Conservation (phyloP, 2,888 invertebrate species). For the Cantharis flavilabris region DNA sequence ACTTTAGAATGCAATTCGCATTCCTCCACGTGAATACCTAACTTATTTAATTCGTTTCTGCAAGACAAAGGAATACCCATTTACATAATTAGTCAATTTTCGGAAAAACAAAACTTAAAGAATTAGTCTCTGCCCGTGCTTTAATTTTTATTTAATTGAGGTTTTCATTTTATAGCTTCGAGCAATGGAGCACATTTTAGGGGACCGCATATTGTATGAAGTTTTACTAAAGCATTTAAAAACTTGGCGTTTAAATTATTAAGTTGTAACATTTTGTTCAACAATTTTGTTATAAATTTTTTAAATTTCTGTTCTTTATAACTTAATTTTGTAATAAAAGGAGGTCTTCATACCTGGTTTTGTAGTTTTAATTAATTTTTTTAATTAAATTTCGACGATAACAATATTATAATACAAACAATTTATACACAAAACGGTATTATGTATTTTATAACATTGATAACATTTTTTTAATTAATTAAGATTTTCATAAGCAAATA, state of each 20-base stretch:
- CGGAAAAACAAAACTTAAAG: neutral
- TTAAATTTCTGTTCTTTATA: neutral
- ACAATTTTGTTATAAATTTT: neutral
- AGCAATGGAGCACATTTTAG: conserved; percentile 3
- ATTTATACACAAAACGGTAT: neutral
- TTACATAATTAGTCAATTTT: neutral
- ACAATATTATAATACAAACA: neutral
- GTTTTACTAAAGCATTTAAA: neutral
- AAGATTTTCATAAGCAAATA: neutral
- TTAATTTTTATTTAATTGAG: conserved; percentile 5
- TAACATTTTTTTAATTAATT: neutral
- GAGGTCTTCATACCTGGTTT: neutral
- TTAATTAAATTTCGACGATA: neutral
- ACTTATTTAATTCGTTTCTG: neutral
- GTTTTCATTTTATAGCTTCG: conserved; percentile 2
- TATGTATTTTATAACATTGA: neutral
- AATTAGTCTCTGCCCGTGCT: neutral
- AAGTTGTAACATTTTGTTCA: neutral
- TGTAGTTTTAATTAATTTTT: neutral
- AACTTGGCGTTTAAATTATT: neutral
- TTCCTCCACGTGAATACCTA: neutral
- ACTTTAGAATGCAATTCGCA: conserved; percentile 9
- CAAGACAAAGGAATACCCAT: neutral
- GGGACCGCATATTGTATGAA: neutral
- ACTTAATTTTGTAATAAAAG: neutral